Evolutionary conservation across 2,888 invertebrate genomes (phyloP), one percentile per base, ranked within the genome.

Genomic region (Rhagonycha fulva): DNA sequence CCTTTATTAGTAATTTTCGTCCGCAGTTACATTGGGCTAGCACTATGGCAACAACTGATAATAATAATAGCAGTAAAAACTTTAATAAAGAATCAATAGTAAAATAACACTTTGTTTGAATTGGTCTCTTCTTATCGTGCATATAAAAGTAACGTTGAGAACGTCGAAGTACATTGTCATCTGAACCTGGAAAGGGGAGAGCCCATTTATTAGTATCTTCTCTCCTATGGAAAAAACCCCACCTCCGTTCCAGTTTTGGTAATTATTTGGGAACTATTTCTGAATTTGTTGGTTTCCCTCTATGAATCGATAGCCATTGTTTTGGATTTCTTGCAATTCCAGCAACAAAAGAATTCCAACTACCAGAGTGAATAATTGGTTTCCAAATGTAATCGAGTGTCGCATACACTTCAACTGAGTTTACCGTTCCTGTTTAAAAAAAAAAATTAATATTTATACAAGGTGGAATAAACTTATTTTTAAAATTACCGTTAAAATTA

Each of bases 291-390:
- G 94, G 89, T 73, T 89, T 63, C 3, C 12, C 9, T 12, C 12
- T n/a, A 47, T 47, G 32, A 12, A 11, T 12, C 7, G 24, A 63
- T 23, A 63, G 0, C 73, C 97, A 86, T 82, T 96, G 94, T 72
- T 89, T 81, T 2, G 87, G 83, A 85, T 94, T 88, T 0, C 93
- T 91, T 71, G 98, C 83, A 0, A 95, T 94, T 85, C 96, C 89
- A 19, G 19, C 2, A 7, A 98, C 91, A 0, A 94, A 91, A 0
- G 97, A 96, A 85, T 95, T 94, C 94, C 96, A 98, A 0, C 98
- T 98, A n/a, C 94, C 97, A 84, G 91, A 94, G 88, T 98, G 94
- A 60, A 95, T 82, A 4, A 85, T 79, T 0, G 94, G 88, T 12
- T 24, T 24, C n/a, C 23, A 63, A 23, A 4, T 5, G 12, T 12